A percentile compares a stretch with the other conserved stretches of the same genome.
phyloP scores from a whole-genome alignment of 2,113 vertebrate genomes.

The Pseudopipra pipra region DNA sequence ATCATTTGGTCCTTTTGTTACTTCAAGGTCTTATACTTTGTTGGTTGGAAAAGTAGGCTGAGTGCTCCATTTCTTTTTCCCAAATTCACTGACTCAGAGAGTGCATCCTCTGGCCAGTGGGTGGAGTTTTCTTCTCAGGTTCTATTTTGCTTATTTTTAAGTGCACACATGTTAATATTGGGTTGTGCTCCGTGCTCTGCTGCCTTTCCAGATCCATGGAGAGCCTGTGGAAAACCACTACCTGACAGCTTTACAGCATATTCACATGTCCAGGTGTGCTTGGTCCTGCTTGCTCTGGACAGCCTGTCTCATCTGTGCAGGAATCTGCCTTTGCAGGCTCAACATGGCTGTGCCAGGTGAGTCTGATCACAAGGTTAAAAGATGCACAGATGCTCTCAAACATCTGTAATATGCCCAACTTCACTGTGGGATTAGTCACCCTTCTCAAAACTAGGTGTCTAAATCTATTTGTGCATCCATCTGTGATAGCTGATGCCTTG shows the following conservation, averaged over 20 bases:
- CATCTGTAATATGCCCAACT: background rate
- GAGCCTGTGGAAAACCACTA: background rate
- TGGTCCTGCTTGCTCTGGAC: background rate
- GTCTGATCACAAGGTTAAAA: background rate
- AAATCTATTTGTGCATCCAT: background rate
- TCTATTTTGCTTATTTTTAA: background rate
- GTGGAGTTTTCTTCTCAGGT: background rate
- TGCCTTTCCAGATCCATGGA: background rate
- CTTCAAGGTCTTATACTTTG: background rate
- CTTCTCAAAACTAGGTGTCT: background rate
- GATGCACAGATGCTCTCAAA: background rate
- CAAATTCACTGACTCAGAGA: background rate
- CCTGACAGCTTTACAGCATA: background rate
- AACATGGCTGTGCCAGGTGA: background rate
- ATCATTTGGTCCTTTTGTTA: background rate
- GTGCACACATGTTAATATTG: background rate
- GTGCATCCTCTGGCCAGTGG: background rate
- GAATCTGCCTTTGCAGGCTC: background rate
- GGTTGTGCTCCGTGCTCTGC: background rate
- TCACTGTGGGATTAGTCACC: background rate
- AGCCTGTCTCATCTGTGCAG: background rate
- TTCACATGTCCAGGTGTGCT: background rate
- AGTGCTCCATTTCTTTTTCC: background rate
- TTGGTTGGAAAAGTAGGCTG: background rate
- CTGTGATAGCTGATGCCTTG: background rate